Percentiles rank a stretch among this genome's conserved stretches.
These are phyloP conservation scores for Erpobdella octoculata DNA, from an alignment of 2,888 invertebrate species.

Conservation along the genomic window DNA sequence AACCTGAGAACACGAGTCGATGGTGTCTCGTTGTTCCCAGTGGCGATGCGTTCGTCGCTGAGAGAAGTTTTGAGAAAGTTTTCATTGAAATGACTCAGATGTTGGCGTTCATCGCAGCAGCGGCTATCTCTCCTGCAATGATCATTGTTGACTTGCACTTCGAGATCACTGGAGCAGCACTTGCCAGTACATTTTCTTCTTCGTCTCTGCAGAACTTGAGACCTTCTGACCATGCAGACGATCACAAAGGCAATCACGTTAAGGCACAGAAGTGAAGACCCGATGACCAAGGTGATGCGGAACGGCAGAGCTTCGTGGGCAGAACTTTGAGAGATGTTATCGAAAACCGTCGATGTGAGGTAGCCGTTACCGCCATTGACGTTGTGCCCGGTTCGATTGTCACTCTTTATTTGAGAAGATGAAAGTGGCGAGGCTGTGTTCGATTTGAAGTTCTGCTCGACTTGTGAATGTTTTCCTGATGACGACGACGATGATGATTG, in stretches of 20 bases:
- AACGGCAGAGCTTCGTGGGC: not conserved
- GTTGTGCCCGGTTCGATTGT: not conserved
- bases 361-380: not conserved
- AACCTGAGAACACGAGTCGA: not conserved
- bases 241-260: slow-evolving; percentile 23
- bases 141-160: not conserved
- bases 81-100: not conserved
- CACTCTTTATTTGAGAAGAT: not conserved
- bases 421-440: not conserved
- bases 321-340: not conserved
- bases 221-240: slow-evolving; percentile 17
- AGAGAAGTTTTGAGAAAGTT: not conserved
- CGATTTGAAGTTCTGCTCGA: not conserved
- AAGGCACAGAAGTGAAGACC: slow-evolving; percentile 21
- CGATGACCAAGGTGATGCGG: slow-evolving; percentile 16
- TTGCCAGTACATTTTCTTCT: not conserved
- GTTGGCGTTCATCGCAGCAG: not conserved
- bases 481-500: too few relatives aligned
- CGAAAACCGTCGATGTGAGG: not conserved
- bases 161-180: not conserved
- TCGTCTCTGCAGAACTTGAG: not conserved
- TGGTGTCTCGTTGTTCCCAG: not conserved
- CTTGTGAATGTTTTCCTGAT: not conserved
- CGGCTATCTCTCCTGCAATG: not conserved
- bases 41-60: not conserved